Percentiles rank a stretch among this genome's conserved stretches.
Evolutionary conservation across 2,888 invertebrate genomes (phyloP).

Genomic region (Drosophila paracracens): DNA sequence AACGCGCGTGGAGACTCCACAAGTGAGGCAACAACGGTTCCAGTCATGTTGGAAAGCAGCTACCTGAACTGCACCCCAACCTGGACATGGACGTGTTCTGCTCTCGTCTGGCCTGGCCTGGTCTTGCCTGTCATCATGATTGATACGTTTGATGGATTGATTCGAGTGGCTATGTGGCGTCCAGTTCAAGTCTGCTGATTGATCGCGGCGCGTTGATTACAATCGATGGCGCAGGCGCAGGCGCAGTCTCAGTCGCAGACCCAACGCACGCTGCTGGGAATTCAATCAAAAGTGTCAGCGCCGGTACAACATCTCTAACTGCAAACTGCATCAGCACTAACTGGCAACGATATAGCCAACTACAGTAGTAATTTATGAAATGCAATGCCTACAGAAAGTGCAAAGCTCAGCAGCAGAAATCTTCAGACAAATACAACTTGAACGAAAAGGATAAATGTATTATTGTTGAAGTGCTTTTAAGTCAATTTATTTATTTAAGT

Average conservation of each 20-base stretch:
- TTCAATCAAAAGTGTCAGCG: slow-evolving; percentile 83
- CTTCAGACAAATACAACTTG: not conserved
- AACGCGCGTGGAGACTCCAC: slow-evolving; percentile 65
- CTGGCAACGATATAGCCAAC: slow-evolving; percentile 44
- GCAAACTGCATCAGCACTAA: slow-evolving; percentile 54
- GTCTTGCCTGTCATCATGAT: slow-evolving; percentile 82
- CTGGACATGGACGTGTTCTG: slow-evolving; percentile 5
- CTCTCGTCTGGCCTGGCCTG: slow-evolving; percentile 20
- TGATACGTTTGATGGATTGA: slow-evolving; percentile 84
- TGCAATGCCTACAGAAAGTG: not conserved
- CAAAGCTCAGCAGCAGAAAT: not conserved
- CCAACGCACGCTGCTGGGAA: slow-evolving; percentile 78
- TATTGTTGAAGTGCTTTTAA: no score
- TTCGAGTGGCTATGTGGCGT: slow-evolving; percentile 73
- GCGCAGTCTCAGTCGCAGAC: slow-evolving; percentile 30
- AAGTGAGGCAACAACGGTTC: slow-evolving; percentile 58
- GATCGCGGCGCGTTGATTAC: slow-evolving; percentile 76
- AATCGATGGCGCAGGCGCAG: slow-evolving; percentile 55
- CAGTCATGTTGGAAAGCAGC: slow-evolving; percentile 53
- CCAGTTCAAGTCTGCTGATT: slow-evolving; percentile 68
- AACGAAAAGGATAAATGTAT: not conserved
- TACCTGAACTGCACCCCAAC: slow-evolving; percentile 38
- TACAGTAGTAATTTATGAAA: slow-evolving; percentile 30
- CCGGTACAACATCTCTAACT: slow-evolving; percentile 71
- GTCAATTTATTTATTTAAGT: not conserved